Percentiles rank a stretch among this genome's conserved stretches.
These are phyloP conservation scores for Aldabrachelys gigantea DNA, from an alignment of 2,113 vertebrate species.

Conservation along the genomic window DNA sequence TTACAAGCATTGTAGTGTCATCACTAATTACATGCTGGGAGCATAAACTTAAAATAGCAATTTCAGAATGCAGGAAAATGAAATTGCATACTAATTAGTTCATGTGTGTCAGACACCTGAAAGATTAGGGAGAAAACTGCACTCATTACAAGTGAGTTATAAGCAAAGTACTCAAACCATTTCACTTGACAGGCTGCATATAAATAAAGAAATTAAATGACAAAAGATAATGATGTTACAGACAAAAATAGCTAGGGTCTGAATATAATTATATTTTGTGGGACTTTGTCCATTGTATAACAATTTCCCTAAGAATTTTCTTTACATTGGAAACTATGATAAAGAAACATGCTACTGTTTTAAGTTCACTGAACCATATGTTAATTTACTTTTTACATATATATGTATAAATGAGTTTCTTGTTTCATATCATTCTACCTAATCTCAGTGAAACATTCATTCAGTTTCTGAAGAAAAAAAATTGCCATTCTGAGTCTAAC, in stretches of 20 bases:
- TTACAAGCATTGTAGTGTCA: slow-evolving; percentile 67
- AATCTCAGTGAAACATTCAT: background rate
- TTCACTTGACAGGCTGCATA: slow-evolving; percentile 58
- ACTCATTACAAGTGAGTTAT: slow-evolving; percentile 66
- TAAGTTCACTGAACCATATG: background rate
- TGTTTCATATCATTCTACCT: background rate
- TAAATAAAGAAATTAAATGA: slow-evolving; percentile 71
- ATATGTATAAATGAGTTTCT: background rate
- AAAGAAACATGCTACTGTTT: background rate
- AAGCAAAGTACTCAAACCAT: slow-evolving; percentile 59
- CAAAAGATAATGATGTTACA: slow-evolving; percentile 58
- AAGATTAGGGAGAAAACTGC: slow-evolving; percentile 51
- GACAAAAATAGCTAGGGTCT: slow-evolving; percentile 36
- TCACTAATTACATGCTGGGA: slow-evolving; percentile 72
- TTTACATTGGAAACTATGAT: background rate
- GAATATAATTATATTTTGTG: slow-evolving; percentile 7
- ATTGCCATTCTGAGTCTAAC: background rate
- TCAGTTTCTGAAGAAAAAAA: rapidly evolving
- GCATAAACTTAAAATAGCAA: slow-evolving; percentile 75
- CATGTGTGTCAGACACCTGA: slow-evolving; percentile 65
- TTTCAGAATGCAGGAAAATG: slow-evolving; percentile 74
- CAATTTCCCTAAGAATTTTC: slow-evolving; percentile 11
- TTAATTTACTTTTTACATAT: background rate
- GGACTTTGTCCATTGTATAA: background rate
- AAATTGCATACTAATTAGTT: slow-evolving; percentile 75